phyloP scores from a whole-genome alignment of 2,113 vertebrate genomes.

The Mustelus asterias region DNA sequence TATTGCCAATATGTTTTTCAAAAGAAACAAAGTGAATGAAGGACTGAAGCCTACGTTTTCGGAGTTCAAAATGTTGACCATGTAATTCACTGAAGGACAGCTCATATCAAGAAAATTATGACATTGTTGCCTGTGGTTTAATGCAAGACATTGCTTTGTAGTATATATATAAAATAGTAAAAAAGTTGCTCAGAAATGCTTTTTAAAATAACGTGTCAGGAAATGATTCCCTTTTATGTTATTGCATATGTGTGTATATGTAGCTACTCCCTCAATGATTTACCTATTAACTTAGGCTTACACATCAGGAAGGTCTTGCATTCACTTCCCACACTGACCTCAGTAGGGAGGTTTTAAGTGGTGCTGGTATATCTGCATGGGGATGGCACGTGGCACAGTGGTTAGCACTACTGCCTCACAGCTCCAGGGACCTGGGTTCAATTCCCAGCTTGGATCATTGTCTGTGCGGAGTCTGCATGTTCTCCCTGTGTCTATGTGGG shows the following conservation, averaged over 20 bases:
- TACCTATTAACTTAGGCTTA: background rate
- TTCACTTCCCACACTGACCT: background rate
- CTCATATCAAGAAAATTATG: background rate
- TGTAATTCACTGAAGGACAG: background rate
- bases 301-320: background rate
- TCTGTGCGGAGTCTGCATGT: too few species aligned
- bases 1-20: background rate
- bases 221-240: background rate
- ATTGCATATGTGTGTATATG: background rate
- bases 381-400: background rate
- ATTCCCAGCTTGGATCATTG: too few species aligned
- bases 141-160: background rate
- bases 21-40: background rate
- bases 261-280: background rate
- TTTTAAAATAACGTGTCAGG: background rate
- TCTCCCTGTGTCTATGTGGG: too few species aligned
- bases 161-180: background rate
- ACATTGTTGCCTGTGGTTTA: background rate
- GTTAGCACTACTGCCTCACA: too few species aligned
- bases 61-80: background rate
- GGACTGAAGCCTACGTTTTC: background rate
- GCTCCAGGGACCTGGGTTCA: too few species aligned
- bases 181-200: background rate
- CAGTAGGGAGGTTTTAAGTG: background rate
- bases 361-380: background rate